These are phyloP conservation scores for Gonatopus flavifemur DNA, from an alignment of 1,140 invertebrate genomes.

Conservation along the genomic window DNA sequence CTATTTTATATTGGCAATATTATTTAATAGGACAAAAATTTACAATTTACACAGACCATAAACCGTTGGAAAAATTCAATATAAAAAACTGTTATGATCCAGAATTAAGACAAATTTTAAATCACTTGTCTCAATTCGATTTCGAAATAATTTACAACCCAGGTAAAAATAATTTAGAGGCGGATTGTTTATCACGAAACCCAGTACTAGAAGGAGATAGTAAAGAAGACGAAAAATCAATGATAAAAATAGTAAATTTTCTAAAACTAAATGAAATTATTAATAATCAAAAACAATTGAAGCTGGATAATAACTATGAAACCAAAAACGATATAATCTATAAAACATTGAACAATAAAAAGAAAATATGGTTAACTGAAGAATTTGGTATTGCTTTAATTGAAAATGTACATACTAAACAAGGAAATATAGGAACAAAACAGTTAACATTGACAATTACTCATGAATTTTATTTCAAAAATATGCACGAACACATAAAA, in stretches of 20 bases:
- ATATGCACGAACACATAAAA: constrained; percentile 19
- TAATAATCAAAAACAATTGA: constrained; percentile 16
- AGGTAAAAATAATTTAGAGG: too few species aligned
- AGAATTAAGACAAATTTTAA: too few species aligned
- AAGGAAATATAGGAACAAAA: constrained; percentile 16
- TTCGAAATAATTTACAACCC: too few species aligned
- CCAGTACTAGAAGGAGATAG: too few species aligned
- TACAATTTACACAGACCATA: background rate
- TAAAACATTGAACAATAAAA: constrained; percentile 22
- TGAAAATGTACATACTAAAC: constrained; percentile 8
- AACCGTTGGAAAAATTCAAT: too few species aligned
- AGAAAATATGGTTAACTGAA: constrained; percentile 26
- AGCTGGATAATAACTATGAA: constrained; percentile 10
- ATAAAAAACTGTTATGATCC: too few species aligned
- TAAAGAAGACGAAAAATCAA: too few species aligned
- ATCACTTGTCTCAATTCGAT: too few species aligned
- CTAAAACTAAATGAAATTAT: constrained; percentile 8
- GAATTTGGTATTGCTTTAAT: constrained; percentile 14
- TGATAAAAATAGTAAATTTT: constrained; percentile 7
- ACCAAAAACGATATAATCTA: constrained; percentile 17
- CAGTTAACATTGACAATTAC: constrained; percentile 16
- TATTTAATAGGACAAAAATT: background rate
- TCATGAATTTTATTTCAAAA: constrained; percentile 20
- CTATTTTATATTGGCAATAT: background rate
- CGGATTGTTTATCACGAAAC: too few species aligned